phyloP scores from a whole-genome alignment of 2,797 vertebrate species.

The Scolopax rusticola region DNA sequence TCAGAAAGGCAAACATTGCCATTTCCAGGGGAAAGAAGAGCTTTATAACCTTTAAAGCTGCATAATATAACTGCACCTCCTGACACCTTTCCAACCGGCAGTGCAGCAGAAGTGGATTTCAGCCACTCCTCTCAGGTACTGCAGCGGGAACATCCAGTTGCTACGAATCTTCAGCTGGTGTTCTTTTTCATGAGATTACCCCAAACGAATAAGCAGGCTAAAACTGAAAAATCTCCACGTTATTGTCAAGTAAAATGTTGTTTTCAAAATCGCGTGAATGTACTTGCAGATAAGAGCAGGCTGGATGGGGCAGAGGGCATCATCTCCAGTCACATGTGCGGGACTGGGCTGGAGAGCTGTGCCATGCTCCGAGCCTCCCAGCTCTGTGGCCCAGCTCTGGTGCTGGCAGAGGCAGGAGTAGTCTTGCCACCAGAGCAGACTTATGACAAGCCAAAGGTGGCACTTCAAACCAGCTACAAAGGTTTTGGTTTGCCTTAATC shows the following conservation, averaged over 20 bases:
- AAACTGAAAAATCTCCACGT: neutral
- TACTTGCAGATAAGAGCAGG: neutral
- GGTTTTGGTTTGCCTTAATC: neutral
- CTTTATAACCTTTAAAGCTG: constrained; percentile 47
- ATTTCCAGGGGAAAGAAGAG: constrained; percentile 56
- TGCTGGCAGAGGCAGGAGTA: neutral
- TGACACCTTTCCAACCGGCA: constrained; percentile 38
- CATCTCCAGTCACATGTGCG: neutral
- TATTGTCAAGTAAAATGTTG: neutral
- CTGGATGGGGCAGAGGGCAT: neutral
- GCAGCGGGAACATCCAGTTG: neutral
- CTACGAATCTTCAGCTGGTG: neutral
- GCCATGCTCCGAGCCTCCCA: neutral
- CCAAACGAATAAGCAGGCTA: neutral
- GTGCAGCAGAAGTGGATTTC: constrained; percentile 32
- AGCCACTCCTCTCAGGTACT: neutral
- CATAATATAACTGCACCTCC: constrained; percentile 17
- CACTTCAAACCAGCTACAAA: neutral
- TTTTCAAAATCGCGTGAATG: neutral
- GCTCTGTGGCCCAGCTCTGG: neutral
- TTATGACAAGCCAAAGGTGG: neutral
- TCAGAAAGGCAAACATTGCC: constrained; percentile 67
- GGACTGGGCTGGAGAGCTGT: neutral
- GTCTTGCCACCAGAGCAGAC: neutral
- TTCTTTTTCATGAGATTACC: neutral